Percentiles rank a stretch among this genome's conserved stretches.
Conservation (phyloP, 23 tunicate genomes). For the Trididemnum miniatum region DNA sequence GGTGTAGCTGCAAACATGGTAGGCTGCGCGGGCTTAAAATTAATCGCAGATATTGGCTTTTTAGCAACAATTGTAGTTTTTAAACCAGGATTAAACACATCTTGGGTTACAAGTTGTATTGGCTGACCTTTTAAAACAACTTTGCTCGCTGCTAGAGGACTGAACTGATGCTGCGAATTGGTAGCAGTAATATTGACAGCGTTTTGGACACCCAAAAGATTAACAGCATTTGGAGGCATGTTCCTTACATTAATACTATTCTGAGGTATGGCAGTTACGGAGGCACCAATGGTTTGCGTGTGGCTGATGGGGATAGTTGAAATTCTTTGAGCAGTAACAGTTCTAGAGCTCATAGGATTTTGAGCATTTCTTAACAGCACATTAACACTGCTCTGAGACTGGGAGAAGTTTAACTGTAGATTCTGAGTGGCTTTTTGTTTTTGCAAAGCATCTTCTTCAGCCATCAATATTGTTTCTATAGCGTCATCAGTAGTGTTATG, state of each 20-base stretch:
- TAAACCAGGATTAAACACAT: constrained; percentile 11
- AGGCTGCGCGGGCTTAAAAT: background rate
- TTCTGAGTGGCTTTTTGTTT: background rate
- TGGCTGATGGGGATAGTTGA: too few species aligned
- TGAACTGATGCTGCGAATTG: background rate
- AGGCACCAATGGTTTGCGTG: background rate
- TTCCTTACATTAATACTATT: background rate
- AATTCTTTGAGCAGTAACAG: background rate
- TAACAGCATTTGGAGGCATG: background rate
- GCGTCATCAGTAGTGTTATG: constrained; percentile 60
- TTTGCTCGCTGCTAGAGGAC: constrained; percentile 1
- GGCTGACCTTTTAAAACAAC: constrained; percentile 31
- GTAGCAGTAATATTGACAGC: background rate
- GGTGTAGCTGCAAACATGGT: background rate
- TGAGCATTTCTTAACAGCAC: background rate
- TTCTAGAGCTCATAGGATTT: background rate
- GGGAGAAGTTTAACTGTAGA: background rate
- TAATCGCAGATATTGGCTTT: constrained; percentile 9
- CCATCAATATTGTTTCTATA: constrained; percentile 55
- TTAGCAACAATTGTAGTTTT: constrained; percentile 18
- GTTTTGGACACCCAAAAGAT: background rate
- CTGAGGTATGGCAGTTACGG: background rate
- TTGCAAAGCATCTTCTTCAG: constrained; percentile 4
- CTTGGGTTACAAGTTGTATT: constrained; percentile 42
- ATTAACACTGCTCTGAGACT: background rate